These are phyloP conservation scores for Thaumetopoea pityocampa DNA, from an alignment of 1,140 invertebrate genomes.

Conservation along the genomic window DNA sequence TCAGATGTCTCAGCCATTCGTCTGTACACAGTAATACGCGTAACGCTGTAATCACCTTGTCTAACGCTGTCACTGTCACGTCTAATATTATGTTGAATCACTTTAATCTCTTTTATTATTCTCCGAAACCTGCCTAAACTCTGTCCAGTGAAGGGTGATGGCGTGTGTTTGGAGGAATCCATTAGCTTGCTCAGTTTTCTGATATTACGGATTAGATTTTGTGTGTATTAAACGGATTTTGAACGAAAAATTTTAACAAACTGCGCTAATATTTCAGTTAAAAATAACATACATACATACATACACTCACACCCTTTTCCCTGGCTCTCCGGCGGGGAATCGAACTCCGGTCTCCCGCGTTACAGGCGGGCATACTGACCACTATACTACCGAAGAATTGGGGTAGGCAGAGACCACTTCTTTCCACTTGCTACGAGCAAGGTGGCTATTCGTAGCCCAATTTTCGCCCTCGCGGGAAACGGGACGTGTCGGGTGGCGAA, in stretches of 20 bases:
- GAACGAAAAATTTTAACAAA: neutral
- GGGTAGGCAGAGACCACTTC: too few species aligned
- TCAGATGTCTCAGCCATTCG: slow-evolving; percentile 13
- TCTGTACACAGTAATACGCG: slow-evolving; percentile 17
- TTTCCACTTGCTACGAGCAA: too few species aligned
- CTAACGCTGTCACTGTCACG: slow-evolving; percentile 8
- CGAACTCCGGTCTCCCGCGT: too few species aligned
- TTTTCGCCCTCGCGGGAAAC: too few species aligned
- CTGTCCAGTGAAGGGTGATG: slow-evolving; percentile 5
- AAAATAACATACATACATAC: neutral
- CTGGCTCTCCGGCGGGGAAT: too few species aligned
- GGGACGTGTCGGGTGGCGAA: too few species aligned
- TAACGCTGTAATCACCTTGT: slow-evolving; percentile 18
- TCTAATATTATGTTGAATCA: slow-evolving; percentile 9
- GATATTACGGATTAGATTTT: slow-evolving; percentile 1
- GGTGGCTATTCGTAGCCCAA: too few species aligned
- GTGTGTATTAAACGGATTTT: slow-evolving; percentile 2
- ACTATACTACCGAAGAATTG: too few species aligned
- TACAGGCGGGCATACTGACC: too few species aligned
- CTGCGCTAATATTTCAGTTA: neutral
- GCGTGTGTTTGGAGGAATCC: slow-evolving; percentile 10
- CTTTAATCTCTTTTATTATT: slow-evolving; percentile 15
- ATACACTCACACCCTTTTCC: too few species aligned
- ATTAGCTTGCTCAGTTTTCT: slow-evolving; percentile 8
- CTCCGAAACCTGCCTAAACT: slow-evolving; percentile 6